phyloP scores from a whole-genome alignment of 2,797 vertebrate genomes.

The Enoplosus armatus region DNA sequence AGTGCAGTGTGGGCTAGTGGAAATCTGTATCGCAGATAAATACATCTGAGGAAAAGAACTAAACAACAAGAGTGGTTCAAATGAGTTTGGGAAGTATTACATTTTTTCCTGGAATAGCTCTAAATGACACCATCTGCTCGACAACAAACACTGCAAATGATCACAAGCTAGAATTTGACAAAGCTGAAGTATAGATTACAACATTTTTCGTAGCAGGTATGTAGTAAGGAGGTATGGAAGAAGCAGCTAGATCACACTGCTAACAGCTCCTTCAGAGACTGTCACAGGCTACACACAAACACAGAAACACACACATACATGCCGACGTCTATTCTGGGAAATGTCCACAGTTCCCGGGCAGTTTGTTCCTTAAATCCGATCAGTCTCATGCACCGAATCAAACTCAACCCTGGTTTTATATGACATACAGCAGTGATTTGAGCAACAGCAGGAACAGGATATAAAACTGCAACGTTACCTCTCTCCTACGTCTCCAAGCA shows the following conservation, averaged over 20 bases:
- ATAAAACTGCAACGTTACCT: constrained; percentile 67
- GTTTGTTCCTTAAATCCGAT: constrained; percentile 16
- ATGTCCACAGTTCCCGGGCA: constrained; percentile 18
- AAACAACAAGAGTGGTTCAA: too few species aligned
- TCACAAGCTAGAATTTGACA: background rate
- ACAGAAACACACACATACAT: constrained; percentile 16
- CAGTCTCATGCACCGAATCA: background rate
- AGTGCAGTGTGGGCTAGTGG: background rate
- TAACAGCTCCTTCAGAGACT: constrained; percentile 5
- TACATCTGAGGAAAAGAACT: background rate
- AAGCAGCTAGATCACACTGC: background rate
- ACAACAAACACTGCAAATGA: background rate
- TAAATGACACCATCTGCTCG: background rate
- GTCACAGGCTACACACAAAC: constrained; percentile 1
- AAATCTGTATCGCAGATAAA: background rate
- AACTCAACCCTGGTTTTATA: constrained; percentile 7
- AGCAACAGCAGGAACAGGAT: constrained; percentile 23
- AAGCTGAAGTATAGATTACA: background rate
- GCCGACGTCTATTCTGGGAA: constrained; percentile 28
- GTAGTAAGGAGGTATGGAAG: background rate
- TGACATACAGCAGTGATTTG: constrained; percentile 1
- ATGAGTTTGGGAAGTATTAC: too few species aligned
- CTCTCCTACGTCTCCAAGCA: constrained; percentile 49
- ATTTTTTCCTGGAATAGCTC: background rate
- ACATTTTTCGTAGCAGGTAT: background rate